phyloP scores from a whole-genome alignment of 2,888 invertebrate species.

The Galerucella pusilla region DNA sequence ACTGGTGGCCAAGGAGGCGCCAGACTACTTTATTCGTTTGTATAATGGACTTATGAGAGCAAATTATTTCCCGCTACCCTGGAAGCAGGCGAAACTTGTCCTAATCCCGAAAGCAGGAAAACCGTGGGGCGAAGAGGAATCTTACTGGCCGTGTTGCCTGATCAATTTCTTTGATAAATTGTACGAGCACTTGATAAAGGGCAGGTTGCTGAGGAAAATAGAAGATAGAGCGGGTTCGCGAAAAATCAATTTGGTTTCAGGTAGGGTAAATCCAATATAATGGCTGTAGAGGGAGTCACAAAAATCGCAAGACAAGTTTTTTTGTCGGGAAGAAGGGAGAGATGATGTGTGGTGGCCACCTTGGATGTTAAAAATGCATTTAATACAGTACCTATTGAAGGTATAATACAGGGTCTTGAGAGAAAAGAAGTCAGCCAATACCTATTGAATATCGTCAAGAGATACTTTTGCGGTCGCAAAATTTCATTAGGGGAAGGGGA shows the following conservation, averaged over 20 bases:
- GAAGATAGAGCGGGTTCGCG: neutral
- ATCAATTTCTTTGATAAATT: slow-evolving; percentile 23
- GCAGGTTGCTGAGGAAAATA: neutral
- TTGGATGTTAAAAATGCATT: too few species aligned
- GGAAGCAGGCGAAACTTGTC: slow-evolving; percentile 32
- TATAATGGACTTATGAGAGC: neutral
- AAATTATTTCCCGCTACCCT: slow-evolving; percentile 18
- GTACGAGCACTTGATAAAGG: slow-evolving; percentile 21
- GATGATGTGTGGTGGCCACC: too few species aligned
- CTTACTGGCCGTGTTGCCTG: slow-evolving; percentile 30
- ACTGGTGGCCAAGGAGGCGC: too few species aligned
- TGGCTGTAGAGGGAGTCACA: too few species aligned
- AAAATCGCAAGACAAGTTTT: too few species aligned
- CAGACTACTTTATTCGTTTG: neutral
- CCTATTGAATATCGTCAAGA: neutral
- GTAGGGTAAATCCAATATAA: too few species aligned
- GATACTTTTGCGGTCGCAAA: neutral
- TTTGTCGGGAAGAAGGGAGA: too few species aligned
- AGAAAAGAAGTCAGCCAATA: neutral
- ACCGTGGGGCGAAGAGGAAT: neutral
- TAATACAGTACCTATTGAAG: too few species aligned
- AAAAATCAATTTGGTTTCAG: too few species aligned
- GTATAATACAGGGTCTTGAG: neutral
- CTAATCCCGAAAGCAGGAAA: slow-evolving; percentile 24
- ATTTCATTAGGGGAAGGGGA: neutral